Evolutionary conservation across 2,888 invertebrate genomes (phyloP).

Genomic region (Lomographa bimaculata): DNA sequence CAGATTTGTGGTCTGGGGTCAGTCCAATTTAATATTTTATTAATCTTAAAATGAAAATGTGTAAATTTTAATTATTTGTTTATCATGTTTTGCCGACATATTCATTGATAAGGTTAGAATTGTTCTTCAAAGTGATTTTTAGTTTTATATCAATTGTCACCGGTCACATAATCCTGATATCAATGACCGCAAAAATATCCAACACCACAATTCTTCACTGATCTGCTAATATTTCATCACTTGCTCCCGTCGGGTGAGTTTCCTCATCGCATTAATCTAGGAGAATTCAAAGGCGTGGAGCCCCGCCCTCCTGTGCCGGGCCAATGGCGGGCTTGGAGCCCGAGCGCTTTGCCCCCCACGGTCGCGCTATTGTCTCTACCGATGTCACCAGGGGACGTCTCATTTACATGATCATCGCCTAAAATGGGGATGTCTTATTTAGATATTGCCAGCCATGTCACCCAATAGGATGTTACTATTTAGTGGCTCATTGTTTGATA

Average conservation of each 20-base stretch:
- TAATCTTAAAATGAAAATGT: too few species aligned
- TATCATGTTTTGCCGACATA: too few species aligned
- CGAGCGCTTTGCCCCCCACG: constrained; percentile 31
- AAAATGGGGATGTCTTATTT: constrained; percentile 19
- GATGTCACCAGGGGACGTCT: constrained; percentile 31
- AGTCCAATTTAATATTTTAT: too few species aligned
- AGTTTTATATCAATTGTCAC: too few species aligned
- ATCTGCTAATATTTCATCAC: constrained; percentile 41
- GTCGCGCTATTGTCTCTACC: constrained; percentile 33
- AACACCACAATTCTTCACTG: constrained; percentile 22
- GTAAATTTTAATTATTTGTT: too few species aligned
- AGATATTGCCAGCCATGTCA: constrained; percentile 4
- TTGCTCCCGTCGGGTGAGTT: constrained; percentile 27
- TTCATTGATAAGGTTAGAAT: too few species aligned
- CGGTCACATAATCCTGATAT: too few species aligned
- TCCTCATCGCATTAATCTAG: constrained; percentile 46
- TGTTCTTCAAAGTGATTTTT: too few species aligned
- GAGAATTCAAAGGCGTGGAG: constrained; percentile 48
- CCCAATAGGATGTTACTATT: not conserved
- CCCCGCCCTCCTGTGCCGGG: constrained; percentile 40
- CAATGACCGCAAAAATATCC: too few species aligned
- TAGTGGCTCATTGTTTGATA: too few species aligned
- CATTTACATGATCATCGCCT: constrained; percentile 20
- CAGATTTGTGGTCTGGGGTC: too few species aligned
- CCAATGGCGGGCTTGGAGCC: constrained; percentile 47